A percentile compares a stretch with the other conserved stretches of the same genome.
Evolutionary conservation across 2,113 vertebrate species (phyloP).

Genomic region (Nannospalax galili): DNA sequence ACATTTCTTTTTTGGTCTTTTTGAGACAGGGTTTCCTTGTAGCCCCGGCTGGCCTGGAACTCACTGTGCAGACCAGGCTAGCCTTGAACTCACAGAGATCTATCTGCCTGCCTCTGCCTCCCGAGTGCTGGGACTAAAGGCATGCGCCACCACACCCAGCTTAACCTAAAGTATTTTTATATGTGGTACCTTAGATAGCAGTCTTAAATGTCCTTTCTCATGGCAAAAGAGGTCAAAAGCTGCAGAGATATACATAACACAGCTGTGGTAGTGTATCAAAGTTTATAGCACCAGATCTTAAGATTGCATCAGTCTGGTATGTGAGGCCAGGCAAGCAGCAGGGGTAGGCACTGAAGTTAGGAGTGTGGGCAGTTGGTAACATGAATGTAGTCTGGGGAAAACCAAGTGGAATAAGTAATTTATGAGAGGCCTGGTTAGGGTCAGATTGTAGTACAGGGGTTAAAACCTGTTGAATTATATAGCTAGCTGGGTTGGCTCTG

Average conservation of each 20-base stretch:
- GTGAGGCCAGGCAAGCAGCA: neutral
- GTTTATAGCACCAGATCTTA: neutral
- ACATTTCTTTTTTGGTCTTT: conserved; percentile 2
- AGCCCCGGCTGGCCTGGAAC: too few species aligned
- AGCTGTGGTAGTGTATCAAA: neutral
- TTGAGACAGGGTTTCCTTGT: too few species aligned
- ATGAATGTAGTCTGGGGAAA: neutral
- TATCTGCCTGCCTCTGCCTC: too few species aligned
- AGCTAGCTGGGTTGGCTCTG: neutral
- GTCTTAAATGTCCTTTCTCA: conserved; percentile 45
- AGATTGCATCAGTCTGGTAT: neutral
- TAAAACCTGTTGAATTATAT: neutral
- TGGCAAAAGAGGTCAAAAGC: conserved; percentile 6
- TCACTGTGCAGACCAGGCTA: too few species aligned
- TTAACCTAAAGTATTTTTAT: too few species aligned
- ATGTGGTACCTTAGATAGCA: neutral
- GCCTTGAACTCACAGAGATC: too few species aligned
- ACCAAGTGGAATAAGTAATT: neutral
- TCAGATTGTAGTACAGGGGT: neutral
- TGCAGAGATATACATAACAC: neutral
- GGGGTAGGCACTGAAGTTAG: neutral
- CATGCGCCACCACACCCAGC: too few species aligned
- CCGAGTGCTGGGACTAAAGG: too few species aligned
- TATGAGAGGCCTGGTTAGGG: neutral
- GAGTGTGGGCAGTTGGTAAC: neutral